Evolutionary conservation across 2,797 vertebrate genomes (phyloP).

Genomic region (Pelobates cultripes): DNA sequence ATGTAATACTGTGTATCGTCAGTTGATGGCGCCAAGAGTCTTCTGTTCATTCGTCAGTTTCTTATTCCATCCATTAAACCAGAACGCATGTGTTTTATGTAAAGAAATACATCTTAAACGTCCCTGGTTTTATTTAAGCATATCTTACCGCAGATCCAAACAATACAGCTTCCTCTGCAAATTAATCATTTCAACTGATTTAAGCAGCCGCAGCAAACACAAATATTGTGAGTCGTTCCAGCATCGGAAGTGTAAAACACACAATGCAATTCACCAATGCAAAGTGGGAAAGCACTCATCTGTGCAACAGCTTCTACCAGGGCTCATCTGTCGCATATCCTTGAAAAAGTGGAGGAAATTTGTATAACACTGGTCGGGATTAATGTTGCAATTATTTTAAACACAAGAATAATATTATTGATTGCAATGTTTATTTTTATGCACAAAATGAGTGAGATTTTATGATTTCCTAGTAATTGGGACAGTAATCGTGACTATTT

Average conservation of each 20-base stretch:
- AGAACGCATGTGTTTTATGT: conserved; percentile 17
- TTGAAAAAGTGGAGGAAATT: no score
- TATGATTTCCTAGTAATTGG: no score
- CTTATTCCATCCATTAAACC: conserved; percentile 9
- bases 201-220: conserved; percentile 45
- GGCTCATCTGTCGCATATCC: not conserved
- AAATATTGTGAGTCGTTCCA: conserved; percentile 57
- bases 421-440: no score
- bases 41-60: not conserved
- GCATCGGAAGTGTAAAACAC: not conserved
- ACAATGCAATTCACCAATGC: not conserved
- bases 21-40: not conserved
- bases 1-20: not conserved
- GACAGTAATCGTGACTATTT: no score
- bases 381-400: no score
- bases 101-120: conserved; percentile 30
- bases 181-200: conserved; percentile 36
- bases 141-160: conserved; percentile 21
- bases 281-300: not conserved
- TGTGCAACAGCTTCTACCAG: not conserved
- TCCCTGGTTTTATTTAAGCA: conserved; percentile 22
- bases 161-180: not conserved
- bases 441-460: no score
- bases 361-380: no score
- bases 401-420: no score